These are phyloP conservation scores for Rhabdomys pumilio DNA, from an alignment of 2,797 vertebrate genomes.

Conservation along the genomic window DNA sequence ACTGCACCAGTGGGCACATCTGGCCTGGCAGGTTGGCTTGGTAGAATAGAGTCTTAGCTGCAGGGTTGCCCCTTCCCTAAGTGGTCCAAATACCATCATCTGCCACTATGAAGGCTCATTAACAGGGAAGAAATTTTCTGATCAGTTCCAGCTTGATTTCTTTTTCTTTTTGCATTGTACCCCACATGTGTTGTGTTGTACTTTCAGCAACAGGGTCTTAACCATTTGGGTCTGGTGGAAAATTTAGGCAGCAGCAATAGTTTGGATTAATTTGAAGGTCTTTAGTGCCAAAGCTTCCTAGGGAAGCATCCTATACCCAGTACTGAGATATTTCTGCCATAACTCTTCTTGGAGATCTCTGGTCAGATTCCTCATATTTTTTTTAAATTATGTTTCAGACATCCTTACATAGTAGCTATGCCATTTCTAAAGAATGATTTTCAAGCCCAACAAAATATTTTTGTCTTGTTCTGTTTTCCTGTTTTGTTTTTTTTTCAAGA, in stretches of 20 bases:
- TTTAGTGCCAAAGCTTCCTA: neutral
- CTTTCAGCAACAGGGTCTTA: neutral
- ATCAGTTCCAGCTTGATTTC: neutral
- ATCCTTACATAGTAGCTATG: neutral
- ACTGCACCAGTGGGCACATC: neutral
- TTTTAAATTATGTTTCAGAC: neutral
- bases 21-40: neutral
- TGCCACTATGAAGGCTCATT: neutral
- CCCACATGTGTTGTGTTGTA: neutral
- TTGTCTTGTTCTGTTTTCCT: neutral
- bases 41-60: neutral
- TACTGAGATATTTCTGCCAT: neutral
- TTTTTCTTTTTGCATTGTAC: neutral
- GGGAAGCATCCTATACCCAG: neutral
- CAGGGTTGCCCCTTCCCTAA: neutral
- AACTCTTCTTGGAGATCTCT: neutral
- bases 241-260: neutral
- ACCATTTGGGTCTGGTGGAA: neutral
- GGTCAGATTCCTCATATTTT: neutral
- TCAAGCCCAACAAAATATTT: neutral
- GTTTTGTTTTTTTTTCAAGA: neutral
- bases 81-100: no score
- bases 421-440: neutral
- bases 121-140: neutral
- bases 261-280: neutral